Evolutionary conservation across 2,888 invertebrate species (phyloP).

Genomic region (Scaptomyza reducta): DNA sequence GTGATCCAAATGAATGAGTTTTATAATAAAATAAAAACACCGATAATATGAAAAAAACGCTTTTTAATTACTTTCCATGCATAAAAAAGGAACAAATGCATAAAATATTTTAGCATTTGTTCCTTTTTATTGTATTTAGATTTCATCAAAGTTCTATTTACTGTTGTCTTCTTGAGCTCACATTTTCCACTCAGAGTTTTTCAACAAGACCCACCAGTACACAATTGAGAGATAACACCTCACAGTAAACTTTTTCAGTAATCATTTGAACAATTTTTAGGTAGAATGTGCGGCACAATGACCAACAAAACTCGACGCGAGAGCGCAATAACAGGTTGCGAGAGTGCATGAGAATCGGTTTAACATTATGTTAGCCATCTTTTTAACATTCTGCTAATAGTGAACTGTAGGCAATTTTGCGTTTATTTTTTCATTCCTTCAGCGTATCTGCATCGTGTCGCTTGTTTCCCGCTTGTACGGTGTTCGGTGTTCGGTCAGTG

Average conservation of each 20-base stretch:
- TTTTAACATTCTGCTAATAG: conserved; percentile 24
- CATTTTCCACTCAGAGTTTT: conserved; percentile 1
- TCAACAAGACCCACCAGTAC: conserved; percentile 34
- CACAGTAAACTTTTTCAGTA: conserved; percentile 18
- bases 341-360: conserved; percentile 22
- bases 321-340: conserved; percentile 33
- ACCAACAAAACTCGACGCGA: conserved; percentile 18
- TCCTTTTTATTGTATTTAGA: neutral
- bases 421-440: conserved; percentile 48
- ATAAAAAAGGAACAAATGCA: too few relatives aligned
- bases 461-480: conserved; percentile 45
- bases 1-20: neutral
- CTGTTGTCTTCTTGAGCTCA: conserved; percentile 9
- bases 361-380: conserved; percentile 23
- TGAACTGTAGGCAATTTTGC: conserved; percentile 36
- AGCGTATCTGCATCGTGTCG: conserved; percentile 56
- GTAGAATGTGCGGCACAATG: conserved; percentile 31
- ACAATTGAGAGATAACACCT: conserved; percentile 27
- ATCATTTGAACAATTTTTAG: conserved; percentile 22
- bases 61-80: too few relatives aligned
- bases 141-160: conserved; percentile 7
- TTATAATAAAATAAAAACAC: neutral
- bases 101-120: too few relatives aligned
- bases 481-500: conserved; percentile 54
- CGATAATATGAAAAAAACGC: too few relatives aligned